Base-by-base conservation (phyloP, 2,113 vertebrate species). In the Sebastes schlegelii region DNA sequence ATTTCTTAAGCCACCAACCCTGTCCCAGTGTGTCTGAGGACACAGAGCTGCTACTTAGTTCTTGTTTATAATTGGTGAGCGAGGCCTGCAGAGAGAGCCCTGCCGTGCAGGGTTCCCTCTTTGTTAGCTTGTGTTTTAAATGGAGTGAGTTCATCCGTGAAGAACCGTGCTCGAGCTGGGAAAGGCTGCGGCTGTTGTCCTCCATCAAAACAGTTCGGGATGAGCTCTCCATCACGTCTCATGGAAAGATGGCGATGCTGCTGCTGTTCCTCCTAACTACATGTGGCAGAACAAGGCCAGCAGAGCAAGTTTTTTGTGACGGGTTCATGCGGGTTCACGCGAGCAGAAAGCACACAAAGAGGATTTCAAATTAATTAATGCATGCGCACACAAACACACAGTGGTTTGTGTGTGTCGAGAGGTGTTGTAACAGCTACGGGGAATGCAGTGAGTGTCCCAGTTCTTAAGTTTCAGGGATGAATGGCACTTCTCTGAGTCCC, bases 61-160 rank as follows among this genome's bases (percentile, higher is more conserved):
- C 34, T 2, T n/a, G 45, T 68, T 23, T 51, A 52, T 76, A 74
- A 62, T 77, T 67, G 61, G 61, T 42, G 34, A 9, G 63, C 40
- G 54, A 68, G 68, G 49, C 78, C 79, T 70, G 51, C 13, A 34
- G 77, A 42, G 46, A 75, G 79, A 46, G 10, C 14, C 66, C 8
- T 19, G 73, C 65, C 17, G 0, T 73, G 48, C 79, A 42, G 67
- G 5, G 12, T 40, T n/a, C 45, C 49, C 26, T 55, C 61, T 75
- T 85, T 82, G 80, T 91, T 52, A 58, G 72, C 63, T 60, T 52
- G 51, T 58, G 71, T 83, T 92, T 86, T 90, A 92, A 90, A 90
- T 90, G 90, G 77, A 46, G 84, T 66, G 62, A 88, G 51, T 79
- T 88, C 87, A 72, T 61, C 84, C 73, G 57, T 86, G 84, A 91